Base-by-base conservation (phyloP, 2,113 vertebrate species). In the Nibea albiflora region DNA sequence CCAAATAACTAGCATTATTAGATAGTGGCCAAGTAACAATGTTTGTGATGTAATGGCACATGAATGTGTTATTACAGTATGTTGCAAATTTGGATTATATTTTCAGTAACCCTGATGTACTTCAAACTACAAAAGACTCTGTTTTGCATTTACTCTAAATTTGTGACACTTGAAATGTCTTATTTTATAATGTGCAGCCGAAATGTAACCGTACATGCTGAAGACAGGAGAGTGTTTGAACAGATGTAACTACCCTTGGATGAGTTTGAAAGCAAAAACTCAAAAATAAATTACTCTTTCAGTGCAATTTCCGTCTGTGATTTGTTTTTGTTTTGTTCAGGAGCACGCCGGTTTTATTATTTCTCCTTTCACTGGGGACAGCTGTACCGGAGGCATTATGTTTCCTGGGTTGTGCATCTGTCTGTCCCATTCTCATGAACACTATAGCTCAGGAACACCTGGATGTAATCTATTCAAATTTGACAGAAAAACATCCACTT, bases 221-320 rank as follows among this genome's bases (percentile, higher is more conserved):
- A 91, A 91, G 90, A 87, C 92, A 87, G 84, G 91, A 91, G 89
- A 84, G 54, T 63, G n/a, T 72, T 53, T 85, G 60, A 81, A 81
- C 60, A 76, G 47, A 53, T 88, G 60, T 87, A 80, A 90, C 71
- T 72, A 28, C 35, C 54, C 24, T 62, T 47, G 61, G 73, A 80
- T 74, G 85, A 85, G 83, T 87, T 86, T 78, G 68, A 81, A 74
- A 72, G 83, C 70, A 83, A 89, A 89, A 87, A 86, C 85, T 79
- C 82, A 81, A 57, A 93, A 93, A 93, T 92, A 94, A 92, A 93
- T 56, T 72, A 75, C 77, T 85, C 65, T 71, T 81, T 81, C 66
- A 73, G 79, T 89, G 85, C 71, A 81, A 57, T 65, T 53, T 58
- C 10, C 19, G 20, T 66, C 31, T 89, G 74, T 86, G 74, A 11